Evolutionary conservation across 23 tunicate species (phyloP).

Genomic region (Styela clava): DNA sequence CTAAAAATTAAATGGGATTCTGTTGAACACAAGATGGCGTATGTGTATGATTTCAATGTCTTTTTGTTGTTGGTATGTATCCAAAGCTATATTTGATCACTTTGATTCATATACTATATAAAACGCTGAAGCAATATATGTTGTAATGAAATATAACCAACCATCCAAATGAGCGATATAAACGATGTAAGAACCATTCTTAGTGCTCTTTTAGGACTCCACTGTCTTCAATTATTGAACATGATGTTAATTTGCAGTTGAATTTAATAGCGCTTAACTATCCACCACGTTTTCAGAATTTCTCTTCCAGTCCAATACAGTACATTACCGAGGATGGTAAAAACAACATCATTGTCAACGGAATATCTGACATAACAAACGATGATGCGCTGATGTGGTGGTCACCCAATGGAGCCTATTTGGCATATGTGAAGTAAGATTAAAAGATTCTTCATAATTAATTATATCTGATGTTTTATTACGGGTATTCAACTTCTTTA

Average conservation of each 20-base stretch:
- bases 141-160: no score
- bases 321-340: conserved; percentile 49
- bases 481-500: no score
- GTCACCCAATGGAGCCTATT: conserved; percentile 64
- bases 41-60: conserved; percentile 53
- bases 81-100: no score
- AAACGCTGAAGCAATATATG: no score
- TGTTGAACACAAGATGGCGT: conserved; percentile 53
- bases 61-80: conserved; percentile 38
- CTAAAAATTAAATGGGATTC: conserved; percentile 78
- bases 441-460: background rate
- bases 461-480: no score
- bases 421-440: conserved; percentile 59
- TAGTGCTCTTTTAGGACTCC: no score
- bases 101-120: background rate
- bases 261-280: no score
- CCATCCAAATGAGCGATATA: no score
- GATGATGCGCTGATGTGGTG: conserved; percentile 84
- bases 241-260: no score
- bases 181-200: no score
- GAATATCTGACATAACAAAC: conserved; percentile 78
- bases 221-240: no score
- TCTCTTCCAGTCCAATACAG: background rate
- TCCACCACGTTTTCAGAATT: background rate
- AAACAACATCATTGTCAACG: conserved; percentile 65